A percentile compares a stretch with the other conserved stretches of the same genome.
Conservation (phyloP, 2,113 vertebrate genomes). For the Struthio camelus region DNA sequence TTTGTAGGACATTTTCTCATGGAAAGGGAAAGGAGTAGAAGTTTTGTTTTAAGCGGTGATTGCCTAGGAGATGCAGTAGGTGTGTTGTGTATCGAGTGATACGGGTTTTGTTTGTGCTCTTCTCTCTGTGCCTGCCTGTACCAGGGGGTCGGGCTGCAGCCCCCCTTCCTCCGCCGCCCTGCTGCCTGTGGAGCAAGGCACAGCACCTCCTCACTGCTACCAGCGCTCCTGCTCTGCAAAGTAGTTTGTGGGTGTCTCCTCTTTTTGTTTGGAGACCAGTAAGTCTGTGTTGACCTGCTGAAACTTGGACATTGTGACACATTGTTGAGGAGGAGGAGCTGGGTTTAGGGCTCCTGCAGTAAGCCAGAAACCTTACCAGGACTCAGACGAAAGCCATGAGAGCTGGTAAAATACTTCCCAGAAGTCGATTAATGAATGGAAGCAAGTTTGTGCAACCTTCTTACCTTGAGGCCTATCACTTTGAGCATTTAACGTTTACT, state of each 20-base stretch:
- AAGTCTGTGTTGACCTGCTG: not conserved
- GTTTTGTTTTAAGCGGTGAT: not conserved
- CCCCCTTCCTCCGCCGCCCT: not conserved
- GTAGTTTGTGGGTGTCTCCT: not conserved
- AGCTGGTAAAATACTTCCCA: not conserved
- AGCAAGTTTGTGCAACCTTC: not conserved
- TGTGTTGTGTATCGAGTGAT: not conserved
- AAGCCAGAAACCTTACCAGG: not conserved
- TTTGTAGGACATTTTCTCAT: not conserved
- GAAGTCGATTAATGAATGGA: not conserved
- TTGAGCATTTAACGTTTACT: not conserved
- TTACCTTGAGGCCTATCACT: fast-evolving
- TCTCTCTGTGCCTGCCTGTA: not conserved
- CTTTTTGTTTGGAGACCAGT: not conserved
- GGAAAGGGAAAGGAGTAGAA: not conserved
- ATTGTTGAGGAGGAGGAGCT: not conserved
- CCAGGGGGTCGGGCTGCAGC: not conserved
- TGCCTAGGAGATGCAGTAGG: not conserved
- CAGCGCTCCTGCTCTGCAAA: not conserved
- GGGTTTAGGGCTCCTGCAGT: not conserved
- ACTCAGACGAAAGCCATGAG: not conserved
- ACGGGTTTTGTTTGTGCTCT: not conserved
- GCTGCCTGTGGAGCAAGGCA: not conserved
- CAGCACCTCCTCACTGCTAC: not conserved
- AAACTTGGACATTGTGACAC: not conserved